Evolutionary conservation across 2,113 vertebrate genomes (phyloP).

Genomic region (Zosterops lateralis): DNA sequence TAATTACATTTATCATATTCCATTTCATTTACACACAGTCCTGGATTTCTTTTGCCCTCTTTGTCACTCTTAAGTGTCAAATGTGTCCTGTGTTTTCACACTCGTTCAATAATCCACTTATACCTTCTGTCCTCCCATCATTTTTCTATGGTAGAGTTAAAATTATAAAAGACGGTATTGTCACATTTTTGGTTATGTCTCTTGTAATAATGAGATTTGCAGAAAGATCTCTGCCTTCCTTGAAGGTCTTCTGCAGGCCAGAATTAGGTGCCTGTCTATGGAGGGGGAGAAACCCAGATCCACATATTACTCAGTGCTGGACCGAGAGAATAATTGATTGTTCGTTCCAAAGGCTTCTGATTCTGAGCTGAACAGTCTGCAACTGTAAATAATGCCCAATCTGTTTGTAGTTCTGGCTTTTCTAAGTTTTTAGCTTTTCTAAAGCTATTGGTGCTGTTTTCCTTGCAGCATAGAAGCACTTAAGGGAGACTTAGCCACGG

Average conservation of each 20-base stretch:
- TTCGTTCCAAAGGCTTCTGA: not conserved
- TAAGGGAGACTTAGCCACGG: not conserved
- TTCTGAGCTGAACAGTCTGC: not conserved
- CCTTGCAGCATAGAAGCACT: not conserved
- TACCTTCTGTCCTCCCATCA: not conserved
- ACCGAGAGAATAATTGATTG: not conserved
- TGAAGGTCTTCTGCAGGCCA: not conserved
- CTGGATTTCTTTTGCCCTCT: not conserved
- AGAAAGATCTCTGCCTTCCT: not conserved
- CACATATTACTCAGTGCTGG: not conserved
- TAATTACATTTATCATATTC: not conserved
- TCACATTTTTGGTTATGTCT: not conserved
- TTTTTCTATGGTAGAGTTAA: not conserved
- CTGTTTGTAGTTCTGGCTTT: not conserved
- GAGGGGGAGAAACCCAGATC: not conserved
- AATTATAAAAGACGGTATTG: not conserved
- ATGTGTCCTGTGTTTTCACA: not conserved
- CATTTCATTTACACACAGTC: not conserved
- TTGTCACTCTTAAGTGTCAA: not conserved
- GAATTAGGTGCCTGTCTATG: not conserved
- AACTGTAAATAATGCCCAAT: not conserved
- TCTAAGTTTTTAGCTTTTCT: not conserved
- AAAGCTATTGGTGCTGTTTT: not conserved
- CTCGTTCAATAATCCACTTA: not conserved
- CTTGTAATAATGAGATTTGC: not conserved